Evolutionary conservation across 1,140 invertebrate species (phyloP).

Genomic region (Trypoxylus dichotomus): DNA sequence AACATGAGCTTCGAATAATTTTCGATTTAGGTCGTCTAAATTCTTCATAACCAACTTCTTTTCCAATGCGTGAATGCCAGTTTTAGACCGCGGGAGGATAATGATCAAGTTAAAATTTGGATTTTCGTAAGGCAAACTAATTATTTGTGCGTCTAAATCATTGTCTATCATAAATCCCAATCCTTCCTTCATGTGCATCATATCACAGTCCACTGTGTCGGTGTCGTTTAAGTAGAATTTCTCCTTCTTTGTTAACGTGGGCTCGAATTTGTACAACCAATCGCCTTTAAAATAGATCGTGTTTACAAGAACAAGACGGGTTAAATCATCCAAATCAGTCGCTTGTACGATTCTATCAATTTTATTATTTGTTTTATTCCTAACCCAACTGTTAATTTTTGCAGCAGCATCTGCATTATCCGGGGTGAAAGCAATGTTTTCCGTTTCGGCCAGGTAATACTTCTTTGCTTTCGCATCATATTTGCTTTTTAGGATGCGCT

Average conservation of each 20-base stretch:
- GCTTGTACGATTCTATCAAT: conserved; percentile 68
- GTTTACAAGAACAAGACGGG: conserved; percentile 74
- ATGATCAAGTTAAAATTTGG: conserved; percentile 65
- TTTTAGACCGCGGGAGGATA: conserved; percentile 64
- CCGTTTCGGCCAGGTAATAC: conserved; percentile 58
- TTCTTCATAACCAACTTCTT: conserved; percentile 43
- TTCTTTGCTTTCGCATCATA: conserved; percentile 55
- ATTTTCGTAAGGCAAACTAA: conserved; percentile 63
- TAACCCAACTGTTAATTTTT: conserved; percentile 72
- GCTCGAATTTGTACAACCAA: conserved; percentile 63
- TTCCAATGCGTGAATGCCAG: conserved; percentile 56
- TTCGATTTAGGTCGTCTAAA: conserved; percentile 42
- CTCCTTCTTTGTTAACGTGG: conserved; percentile 56
- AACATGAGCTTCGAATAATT: conserved; percentile 41
- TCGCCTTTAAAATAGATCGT: conserved; percentile 84
- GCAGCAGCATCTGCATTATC: conserved; percentile 48
- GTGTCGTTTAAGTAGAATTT: conserved; percentile 50
- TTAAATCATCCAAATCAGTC: conserved; percentile 59
- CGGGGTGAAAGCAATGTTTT: conserved; percentile 59
- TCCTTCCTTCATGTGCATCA: conserved; percentile 64
- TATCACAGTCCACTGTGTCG: conserved; percentile 58
- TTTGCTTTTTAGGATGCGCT: conserved; percentile 53
- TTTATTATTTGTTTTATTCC: conserved; percentile 70
- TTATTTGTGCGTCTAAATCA: conserved; percentile 57
- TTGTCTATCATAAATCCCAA: conserved; percentile 58